These are phyloP conservation scores for Acrossocheilus fasciatus DNA, from an alignment of 2,797 vertebrate genomes.

Conservation along the genomic window DNA sequence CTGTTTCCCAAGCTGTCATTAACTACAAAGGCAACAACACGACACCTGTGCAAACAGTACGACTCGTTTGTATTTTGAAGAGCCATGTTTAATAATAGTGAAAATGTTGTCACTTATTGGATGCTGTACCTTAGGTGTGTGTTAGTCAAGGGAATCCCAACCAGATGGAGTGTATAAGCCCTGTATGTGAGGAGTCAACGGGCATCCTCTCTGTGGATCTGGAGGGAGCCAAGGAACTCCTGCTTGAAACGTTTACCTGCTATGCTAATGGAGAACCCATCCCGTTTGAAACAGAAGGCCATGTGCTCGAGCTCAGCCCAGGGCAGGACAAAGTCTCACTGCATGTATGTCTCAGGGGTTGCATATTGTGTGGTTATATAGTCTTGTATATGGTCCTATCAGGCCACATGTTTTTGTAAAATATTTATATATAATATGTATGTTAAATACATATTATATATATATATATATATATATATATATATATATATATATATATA, in stretches of 20 bases:
- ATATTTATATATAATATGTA: not conserved
- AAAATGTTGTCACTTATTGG: not conserved
- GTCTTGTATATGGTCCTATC: not conserved
- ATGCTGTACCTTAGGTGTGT: conserved; percentile 78
- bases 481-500: not conserved
- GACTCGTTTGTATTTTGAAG: not conserved
- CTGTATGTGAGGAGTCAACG: conserved; percentile 75
- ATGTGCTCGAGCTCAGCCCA: conserved; percentile 77
- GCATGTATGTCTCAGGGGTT: conserved; percentile 76
- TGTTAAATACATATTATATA: too few species aligned
- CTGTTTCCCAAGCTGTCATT: conserved; percentile 81
- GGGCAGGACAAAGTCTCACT: conserved; percentile 84
- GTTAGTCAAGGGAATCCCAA: conserved; percentile 69
- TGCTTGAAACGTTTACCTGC: conserved; percentile 81
- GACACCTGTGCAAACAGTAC: conserved; percentile 76
- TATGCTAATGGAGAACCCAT: conserved; percentile 78
- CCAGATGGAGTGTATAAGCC: conserved; percentile 81
- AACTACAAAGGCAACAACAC: conserved; percentile 81
- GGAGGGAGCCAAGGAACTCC: conserved; percentile 79
- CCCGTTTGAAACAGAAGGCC: conserved; percentile 77
- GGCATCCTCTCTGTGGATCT: conserved; percentile 84
- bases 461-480: not conserved
- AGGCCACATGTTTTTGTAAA: not conserved
- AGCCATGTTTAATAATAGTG: not conserved
- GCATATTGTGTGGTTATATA: conserved; percentile 1